Evolutionary conservation across 2,797 vertebrate species (phyloP), one percentile per base, ranked within the genome.

Genomic region (Falco naumanni): DNA sequence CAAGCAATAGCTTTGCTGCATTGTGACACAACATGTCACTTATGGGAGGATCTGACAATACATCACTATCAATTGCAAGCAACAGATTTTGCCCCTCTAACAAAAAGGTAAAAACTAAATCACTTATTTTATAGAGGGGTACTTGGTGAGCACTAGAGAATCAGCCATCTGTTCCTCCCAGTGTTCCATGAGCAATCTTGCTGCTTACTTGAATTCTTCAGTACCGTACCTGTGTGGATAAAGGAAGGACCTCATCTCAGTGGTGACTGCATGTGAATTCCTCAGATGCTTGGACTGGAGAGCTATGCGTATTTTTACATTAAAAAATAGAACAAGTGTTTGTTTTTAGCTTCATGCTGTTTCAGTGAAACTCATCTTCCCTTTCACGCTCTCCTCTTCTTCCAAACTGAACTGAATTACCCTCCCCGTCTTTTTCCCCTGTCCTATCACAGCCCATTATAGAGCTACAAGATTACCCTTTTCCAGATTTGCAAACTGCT

Each of bases 161-260:
- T n/a, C 47, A 28, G 16, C 13, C 31, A 13, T 57, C 21, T 2
- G 2, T 37, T 75, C 31, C 31, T 78, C 34, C 28, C 51, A 47
- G 43, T 41, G 21, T 80, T 87, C 37, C 6, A 1, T 11, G 6
- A 76, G 85, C 54, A 92, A 68, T 45, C 33, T 79, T 84, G 45
- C n/a, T 33, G 16, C 18, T 45, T 19, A 5, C 16, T 76, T 63
- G 29, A 39, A 5, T 74, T 63, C 64, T 60, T 64, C 28, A 34
- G 19, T 47, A 14, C 48, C 2, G 1, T 10, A 22, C 0, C 3
- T 26, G 11, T 4, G 12, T 10, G 15, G 47, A 28, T 77, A 54
- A 65, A 60, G 25, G 59, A 65, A 60, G 25, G 13, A 54, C 6
- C 6, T 70, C 2, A 1, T 50, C 59, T 63, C 17, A 6, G 43